Evolutionary conservation across 2,888 invertebrate genomes (phyloP).

Genomic region (Sussaba pulchella): DNA sequence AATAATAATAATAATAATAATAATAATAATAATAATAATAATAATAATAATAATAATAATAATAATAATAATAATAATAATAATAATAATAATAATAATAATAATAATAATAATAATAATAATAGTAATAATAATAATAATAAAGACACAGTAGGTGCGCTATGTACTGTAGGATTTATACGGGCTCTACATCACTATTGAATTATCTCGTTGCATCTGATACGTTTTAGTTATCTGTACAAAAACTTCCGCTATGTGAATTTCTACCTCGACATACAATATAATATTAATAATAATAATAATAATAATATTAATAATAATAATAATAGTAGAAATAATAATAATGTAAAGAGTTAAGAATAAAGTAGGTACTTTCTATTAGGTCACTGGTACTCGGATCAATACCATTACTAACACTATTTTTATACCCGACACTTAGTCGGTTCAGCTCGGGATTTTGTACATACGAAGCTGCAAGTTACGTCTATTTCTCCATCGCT

Average conservation of each 20-base stretch:
- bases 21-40: too few relatives aligned
- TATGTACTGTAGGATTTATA: constrained; percentile 58
- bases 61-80: too few relatives aligned
- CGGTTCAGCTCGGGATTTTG: constrained; percentile 25
- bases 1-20: too few relatives aligned
- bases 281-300: constrained; percentile 24
- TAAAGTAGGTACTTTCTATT: constrained; percentile 75
- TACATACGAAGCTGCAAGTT: constrained; percentile 27
- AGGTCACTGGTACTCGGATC: constrained; percentile 77
- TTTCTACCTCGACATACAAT: constrained; percentile 60
- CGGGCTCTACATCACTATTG: constrained; percentile 59
- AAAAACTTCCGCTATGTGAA: constrained; percentile 57
- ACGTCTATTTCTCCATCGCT: constrained; percentile 8
- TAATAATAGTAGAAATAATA: constrained; percentile 44
- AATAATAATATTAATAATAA: constrained; percentile 58
- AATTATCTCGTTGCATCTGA: constrained; percentile 68
- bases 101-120: too few relatives aligned
- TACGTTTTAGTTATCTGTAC: constrained; percentile 67
- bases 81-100: too few relatives aligned
- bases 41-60: too few relatives aligned
- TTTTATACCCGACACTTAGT: constrained; percentile 32
- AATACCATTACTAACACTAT: constrained; percentile 69
- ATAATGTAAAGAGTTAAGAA: constrained; percentile 76
- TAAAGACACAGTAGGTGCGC: constrained; percentile 47
- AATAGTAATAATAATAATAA: too few relatives aligned